These are phyloP conservation scores for Streptopelia turtur DNA, from an alignment of 2,797 vertebrate genomes.

Conservation along the genomic window DNA sequence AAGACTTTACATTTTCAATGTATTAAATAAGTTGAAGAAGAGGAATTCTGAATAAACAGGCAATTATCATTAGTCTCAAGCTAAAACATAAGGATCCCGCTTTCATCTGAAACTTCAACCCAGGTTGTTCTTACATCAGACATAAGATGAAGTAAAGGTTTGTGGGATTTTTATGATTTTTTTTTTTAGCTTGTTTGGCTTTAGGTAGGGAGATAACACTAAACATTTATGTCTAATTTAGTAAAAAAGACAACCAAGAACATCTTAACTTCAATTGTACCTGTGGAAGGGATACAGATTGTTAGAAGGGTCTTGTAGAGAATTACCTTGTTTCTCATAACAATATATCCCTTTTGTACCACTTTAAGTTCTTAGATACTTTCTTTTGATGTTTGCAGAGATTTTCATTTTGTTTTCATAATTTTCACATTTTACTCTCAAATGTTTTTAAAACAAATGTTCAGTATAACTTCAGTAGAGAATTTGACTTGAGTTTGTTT, in stretches of 20 bases:
- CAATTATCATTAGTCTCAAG: not conserved
- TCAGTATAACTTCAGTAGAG: not conserved
- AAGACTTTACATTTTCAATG: not conserved
- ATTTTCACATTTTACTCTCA: not conserved
- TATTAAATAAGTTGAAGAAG: not conserved
- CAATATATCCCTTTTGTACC: not conserved
- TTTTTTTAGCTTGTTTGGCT: not conserved
- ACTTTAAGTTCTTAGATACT: not conserved
- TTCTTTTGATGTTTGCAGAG: not conserved
- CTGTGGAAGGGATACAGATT: not conserved
- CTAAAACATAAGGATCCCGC: not conserved
- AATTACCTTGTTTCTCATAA: not conserved
- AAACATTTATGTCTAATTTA: not conserved
- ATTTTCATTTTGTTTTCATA: not conserved
- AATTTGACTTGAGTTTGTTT: not conserved
- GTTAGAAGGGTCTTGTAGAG: not conserved
- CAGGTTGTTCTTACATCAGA: not conserved
- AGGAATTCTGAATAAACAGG: not conserved
- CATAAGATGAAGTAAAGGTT: not conserved
- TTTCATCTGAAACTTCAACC: not conserved
- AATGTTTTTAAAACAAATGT: not conserved
- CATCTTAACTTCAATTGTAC: not conserved
- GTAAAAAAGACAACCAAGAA: not conserved
- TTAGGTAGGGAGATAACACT: not conserved
- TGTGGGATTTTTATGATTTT: no score